Evolutionary conservation across 1,140 invertebrate species (phyloP).

Genomic region (Sycobia sp.): DNA sequence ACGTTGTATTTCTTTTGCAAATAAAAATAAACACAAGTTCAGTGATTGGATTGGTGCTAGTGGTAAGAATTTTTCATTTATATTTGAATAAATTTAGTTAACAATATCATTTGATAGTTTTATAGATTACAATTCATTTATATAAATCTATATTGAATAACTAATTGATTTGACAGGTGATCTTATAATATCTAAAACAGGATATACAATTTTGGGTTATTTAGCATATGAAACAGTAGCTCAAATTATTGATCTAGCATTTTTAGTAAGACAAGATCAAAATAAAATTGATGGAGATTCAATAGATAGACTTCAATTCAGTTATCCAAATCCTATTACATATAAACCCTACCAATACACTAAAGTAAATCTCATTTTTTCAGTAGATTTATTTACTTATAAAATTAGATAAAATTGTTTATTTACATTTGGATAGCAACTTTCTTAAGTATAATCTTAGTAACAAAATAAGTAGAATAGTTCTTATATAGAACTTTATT

Average conservation of each 20-base stretch:
- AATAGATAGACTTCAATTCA: conserved; percentile 55
- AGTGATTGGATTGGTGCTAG: conserved; percentile 63
- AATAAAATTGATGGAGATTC: conserved; percentile 62
- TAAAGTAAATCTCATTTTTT: conserved; percentile 50
- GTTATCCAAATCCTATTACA: conserved; percentile 57
- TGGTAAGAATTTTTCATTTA: no score
- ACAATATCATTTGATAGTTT: conserved; percentile 5
- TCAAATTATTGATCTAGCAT: conserved; percentile 69
- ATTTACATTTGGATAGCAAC: no score
- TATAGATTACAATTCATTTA: conserved; percentile 13
- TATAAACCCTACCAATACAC: conserved; percentile 57
- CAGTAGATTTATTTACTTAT: no score
- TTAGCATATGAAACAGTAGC: conserved; percentile 73
- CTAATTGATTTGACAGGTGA: conserved; percentile 48
- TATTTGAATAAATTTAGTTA: neutral
- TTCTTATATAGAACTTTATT: neutral
- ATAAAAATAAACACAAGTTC: conserved; percentile 59
- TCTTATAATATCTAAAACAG: conserved; percentile 60
- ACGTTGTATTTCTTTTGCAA: conserved; percentile 60
- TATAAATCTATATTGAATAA: neutral
- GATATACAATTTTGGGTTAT: conserved; percentile 67
- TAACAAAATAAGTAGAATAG: neutral
- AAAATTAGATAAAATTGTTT: no score
- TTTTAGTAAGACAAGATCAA: conserved; percentile 68
- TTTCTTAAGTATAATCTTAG: no score